Percentiles rank a stretch among this genome's conserved stretches.
phyloP scores from a whole-genome alignment of 30 jellyfish, hydroid and myxozoan genomes.

The Haliclystus octoradiatus region DNA sequence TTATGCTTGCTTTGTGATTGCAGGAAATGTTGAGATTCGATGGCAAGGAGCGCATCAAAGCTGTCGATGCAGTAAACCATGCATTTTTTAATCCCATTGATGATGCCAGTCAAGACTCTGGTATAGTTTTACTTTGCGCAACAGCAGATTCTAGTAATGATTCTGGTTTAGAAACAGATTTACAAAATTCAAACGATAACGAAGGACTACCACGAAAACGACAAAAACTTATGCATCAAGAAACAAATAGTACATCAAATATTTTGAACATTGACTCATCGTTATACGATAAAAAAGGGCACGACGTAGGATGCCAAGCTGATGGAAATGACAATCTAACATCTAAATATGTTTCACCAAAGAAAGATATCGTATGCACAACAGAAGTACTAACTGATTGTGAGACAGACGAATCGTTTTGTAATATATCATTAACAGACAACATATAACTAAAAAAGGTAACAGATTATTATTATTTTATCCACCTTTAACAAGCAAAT shows the following conservation, averaged over 20 bases:
- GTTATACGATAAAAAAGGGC: not conserved
- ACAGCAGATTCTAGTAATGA: not conserved
- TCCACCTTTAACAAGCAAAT: no score
- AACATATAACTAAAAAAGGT: not conserved
- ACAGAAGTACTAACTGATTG: no score
- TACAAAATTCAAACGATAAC: not conserved
- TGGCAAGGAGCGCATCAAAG: conserved; percentile 56
- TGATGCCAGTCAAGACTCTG: conserved; percentile 53
- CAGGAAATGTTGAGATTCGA: conserved; percentile 62
- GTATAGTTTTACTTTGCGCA: not conserved
- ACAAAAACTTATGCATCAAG: not conserved
- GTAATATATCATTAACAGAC: not conserved
- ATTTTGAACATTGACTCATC: not conserved
- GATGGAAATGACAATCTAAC: not conserved
- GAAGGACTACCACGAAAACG: not conserved
- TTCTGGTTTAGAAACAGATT: not conserved
- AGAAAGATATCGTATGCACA: no score
- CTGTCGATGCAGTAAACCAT: conserved; percentile 63
- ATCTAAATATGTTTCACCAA: not conserved
- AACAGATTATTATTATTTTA: no score
- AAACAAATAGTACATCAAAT: not conserved
- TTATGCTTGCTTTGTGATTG: no score
- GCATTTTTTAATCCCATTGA: conserved; percentile 30
- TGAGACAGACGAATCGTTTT: not conserved
- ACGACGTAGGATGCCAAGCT: not conserved